Evolutionary conservation across 2,888 invertebrate species (phyloP).

Genomic region (Acleris sparsana): DNA sequence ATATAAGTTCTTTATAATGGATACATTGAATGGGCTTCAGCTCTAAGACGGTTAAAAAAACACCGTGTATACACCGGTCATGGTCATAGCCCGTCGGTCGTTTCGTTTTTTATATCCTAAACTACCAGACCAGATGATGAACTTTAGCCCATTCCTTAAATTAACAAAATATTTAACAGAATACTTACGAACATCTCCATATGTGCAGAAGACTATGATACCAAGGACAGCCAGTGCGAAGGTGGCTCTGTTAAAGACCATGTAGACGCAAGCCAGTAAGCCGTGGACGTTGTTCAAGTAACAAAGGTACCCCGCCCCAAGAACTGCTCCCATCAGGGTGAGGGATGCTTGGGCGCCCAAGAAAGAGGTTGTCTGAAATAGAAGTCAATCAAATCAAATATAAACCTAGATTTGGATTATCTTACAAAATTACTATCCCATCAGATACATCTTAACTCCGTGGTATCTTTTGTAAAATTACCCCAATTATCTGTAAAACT

Average conservation of each 20-base stretch:
- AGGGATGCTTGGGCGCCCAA: slow-evolving; percentile 1
- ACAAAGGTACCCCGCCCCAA: background rate
- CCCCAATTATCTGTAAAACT: no score
- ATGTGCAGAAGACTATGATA: slow-evolving; percentile 20
- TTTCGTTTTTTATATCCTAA: no score
- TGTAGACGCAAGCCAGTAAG: slow-evolving; percentile 5
- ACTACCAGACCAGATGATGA: no score
- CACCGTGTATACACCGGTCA: no score
- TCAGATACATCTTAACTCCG: no score
- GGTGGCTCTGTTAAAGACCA: slow-evolving; percentile 8
- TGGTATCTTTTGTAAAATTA: no score
- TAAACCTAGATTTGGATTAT: no score
- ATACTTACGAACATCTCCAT: slow-evolving; percentile 34
- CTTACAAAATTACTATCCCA: background rate
- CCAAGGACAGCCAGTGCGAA: slow-evolving; percentile 13
- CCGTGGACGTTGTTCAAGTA: slow-evolving; percentile 10
- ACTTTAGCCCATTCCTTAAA: background rate
- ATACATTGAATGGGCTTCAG: no score
- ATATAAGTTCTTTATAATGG: no score
- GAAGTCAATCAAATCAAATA: background rate
- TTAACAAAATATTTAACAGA: background rate
- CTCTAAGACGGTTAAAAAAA: no score
- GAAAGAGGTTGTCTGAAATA: slow-evolving; percentile 22
- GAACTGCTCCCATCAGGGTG: slow-evolving; percentile 7
- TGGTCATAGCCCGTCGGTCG: no score